Evolutionary conservation across 2,888 invertebrate genomes (phyloP).

Genomic region (Salpingus planirostris): DNA sequence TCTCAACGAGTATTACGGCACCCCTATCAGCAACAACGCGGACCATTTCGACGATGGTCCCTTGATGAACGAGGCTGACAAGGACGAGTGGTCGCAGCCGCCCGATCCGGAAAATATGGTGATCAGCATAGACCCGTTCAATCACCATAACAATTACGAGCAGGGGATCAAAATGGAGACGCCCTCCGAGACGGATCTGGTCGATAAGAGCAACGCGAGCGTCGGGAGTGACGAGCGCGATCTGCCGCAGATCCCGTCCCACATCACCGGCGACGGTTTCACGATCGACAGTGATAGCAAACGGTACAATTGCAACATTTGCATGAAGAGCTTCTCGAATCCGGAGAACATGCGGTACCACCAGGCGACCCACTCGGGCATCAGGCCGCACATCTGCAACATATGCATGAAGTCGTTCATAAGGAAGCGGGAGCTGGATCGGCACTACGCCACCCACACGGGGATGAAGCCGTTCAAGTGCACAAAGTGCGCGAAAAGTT

Average conservation of each 20-base stretch:
- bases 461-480: conserved; percentile 62
- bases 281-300: conserved; percentile 14
- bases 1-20: conserved; percentile 23
- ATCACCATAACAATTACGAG: conserved; percentile 25
- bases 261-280: conserved; percentile 32
- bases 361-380: conserved; percentile 25
- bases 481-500: conserved; percentile 56
- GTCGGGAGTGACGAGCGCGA: conserved; percentile 15
- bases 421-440: conserved; percentile 59
- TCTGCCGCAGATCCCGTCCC: conserved; percentile 28
- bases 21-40: not conserved
- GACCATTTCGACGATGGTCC: conserved; percentile 3
- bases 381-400: conserved; percentile 52
- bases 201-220: conserved; percentile 9
- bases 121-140: conserved; percentile 53
- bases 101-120: conserved; percentile 46
- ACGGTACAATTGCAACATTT: conserved; percentile 23
- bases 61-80: conserved; percentile 4
- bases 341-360: conserved; percentile 26
- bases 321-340: conserved; percentile 32
- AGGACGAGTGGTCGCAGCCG: conserved; percentile 14
- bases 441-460: conserved; percentile 58
- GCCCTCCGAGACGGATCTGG: conserved; percentile 20
- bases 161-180: conserved; percentile 9
- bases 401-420: conserved; percentile 60